Evolutionary conservation across 2,888 invertebrate genomes (phyloP).

Genomic region (Apotomis capreana): DNA sequence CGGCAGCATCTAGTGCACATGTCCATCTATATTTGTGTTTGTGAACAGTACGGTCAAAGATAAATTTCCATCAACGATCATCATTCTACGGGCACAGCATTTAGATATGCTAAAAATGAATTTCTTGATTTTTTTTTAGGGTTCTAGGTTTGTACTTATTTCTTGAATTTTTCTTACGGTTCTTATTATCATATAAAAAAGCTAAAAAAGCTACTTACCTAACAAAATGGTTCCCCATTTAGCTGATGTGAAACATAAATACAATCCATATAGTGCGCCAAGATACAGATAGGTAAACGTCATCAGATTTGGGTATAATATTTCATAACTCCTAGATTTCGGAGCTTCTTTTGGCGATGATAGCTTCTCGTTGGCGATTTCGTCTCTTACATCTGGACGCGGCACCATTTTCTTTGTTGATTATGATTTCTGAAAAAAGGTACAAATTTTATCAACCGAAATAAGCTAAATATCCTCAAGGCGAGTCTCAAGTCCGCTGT

Average conservation of each 20-base stretch:
- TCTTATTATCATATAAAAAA: too few relatives aligned
- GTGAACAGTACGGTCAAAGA: too few relatives aligned
- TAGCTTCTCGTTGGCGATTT: slow-evolving; percentile 24
- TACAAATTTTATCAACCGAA: background rate
- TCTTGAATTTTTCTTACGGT: too few relatives aligned
- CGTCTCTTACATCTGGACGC: background rate
- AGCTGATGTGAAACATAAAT: slow-evolving; percentile 55
- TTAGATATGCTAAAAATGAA: too few relatives aligned
- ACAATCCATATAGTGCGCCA: slow-evolving; percentile 56
- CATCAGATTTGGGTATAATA: slow-evolving; percentile 54
- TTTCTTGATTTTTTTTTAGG: too few relatives aligned
- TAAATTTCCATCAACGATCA: too few relatives aligned
- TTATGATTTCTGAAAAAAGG: slow-evolving; percentile 21
- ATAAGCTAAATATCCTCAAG: too few relatives aligned
- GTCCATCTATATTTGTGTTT: too few relatives aligned
- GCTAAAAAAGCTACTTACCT: slow-evolving; percentile 48
- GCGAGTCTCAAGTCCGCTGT: too few relatives aligned
- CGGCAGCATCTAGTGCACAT: too few relatives aligned
- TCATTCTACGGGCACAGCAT: too few relatives aligned
- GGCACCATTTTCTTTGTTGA: background rate
- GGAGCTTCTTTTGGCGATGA: slow-evolving; percentile 46
- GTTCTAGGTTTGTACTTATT: too few relatives aligned
- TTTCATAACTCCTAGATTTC: slow-evolving; percentile 47
- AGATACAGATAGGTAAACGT: slow-evolving; percentile 56
- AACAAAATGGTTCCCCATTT: slow-evolving; percentile 55